phyloP scores from a whole-genome alignment of 2,888 invertebrate species.

The Epicampocera succincta region DNA sequence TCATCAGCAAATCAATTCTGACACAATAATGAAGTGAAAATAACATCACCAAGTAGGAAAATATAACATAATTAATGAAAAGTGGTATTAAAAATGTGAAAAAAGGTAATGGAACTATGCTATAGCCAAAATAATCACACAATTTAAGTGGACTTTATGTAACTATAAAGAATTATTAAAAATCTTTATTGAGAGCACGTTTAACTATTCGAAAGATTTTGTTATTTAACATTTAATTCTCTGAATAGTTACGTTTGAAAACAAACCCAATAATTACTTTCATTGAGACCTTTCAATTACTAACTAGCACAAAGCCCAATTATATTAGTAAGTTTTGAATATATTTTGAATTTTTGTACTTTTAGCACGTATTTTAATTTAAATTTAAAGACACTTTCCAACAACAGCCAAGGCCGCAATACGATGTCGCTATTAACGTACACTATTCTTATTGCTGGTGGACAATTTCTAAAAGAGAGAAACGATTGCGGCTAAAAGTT shows the following conservation, averaged over 20 bases:
- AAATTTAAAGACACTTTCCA: background rate
- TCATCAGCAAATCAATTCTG: too few relatives aligned
- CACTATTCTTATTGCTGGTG: conserved; percentile 17
- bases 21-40: too few relatives aligned
- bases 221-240: conserved; percentile 14
- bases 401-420: conserved; percentile 4
- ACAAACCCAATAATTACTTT: conserved; percentile 23
- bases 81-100: too few relatives aligned
- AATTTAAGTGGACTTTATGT: background rate
- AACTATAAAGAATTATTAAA: conserved; percentile 19
- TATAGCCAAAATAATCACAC: too few relatives aligned
- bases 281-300: conserved; percentile 4
- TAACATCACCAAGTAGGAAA: too few relatives aligned
- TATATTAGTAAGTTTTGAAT: background rate
- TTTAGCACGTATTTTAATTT: too few relatives aligned
- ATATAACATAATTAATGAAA: too few relatives aligned
- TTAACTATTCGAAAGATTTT: conserved; percentile 13
- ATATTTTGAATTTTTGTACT: conserved; percentile 4
- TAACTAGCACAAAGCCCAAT: background rate
- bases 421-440: background rate
- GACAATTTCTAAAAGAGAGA: conserved; percentile 29
- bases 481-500: conserved; percentile 28
- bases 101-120: too few relatives aligned
- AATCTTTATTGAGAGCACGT: conserved; percentile 51
- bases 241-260: background rate